Base-by-base conservation (phyloP, 2,888 invertebrate species). In the Heliconius charithonia region DNA sequence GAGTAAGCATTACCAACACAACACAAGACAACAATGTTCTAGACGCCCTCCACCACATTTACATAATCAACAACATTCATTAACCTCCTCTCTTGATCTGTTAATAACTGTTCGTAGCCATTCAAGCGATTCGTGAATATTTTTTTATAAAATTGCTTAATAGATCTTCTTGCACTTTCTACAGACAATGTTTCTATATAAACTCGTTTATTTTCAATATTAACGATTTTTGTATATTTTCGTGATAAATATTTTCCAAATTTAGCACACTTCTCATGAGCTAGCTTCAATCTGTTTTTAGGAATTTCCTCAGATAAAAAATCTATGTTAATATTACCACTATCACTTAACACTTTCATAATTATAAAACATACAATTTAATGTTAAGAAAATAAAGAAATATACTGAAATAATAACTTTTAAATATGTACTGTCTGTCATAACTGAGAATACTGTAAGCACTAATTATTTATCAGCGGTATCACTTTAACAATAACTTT, bases 61-160 rank as follows among this genome's bases (percentile, higher is more conserved):
- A 82, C 83, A 78, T 82, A 85, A 84, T 91, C 90, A 82, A 86
- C 80, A 81, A 80, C 25, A 81, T 76, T 82, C 78, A 87, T 85
- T 82, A 95, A 97, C 96, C 97, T 97, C 92, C 96, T 96, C 87
- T 97, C 97, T 85, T 97, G 97, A 45, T 97, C 97, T 4, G 96
- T 95, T 66, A 96, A 90, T 88, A 97, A 96, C 84, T 95, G 94
- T 83, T 95, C 94, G 87, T 97, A 97, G 62, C 96, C 96, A 85
- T 92, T 93, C 80, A 90, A 89, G 83, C 95, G 95, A 12, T 95
- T 88, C 76, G 87, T 91, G 77, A 95, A 92, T 32, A 93, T 78
- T 67, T 86, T 86, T 76, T 84, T 89, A 83, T 85, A 95, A 71
- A 95, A 88, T 85, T 92, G 95, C 82, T 89, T 89, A 27, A 95